Base-by-base conservation (phyloP, 2,113 vertebrate species). In the Felis chaus region DNA sequence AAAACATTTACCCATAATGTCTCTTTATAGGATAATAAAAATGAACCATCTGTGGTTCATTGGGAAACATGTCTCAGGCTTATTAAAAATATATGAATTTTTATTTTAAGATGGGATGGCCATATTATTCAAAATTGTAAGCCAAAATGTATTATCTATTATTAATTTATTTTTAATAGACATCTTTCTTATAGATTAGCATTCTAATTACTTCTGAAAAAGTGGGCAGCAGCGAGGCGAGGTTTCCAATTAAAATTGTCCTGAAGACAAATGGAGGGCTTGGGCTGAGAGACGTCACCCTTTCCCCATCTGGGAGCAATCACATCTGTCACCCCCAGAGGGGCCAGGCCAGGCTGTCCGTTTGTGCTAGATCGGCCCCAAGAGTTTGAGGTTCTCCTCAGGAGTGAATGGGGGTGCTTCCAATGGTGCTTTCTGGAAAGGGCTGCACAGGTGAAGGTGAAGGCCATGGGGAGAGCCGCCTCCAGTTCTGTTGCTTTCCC, bases 111-210 rank as follows among this genome's bases (percentile, higher is more conserved):
- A 94, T 3, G 23, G 36, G 87, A 90, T 93, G 84, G 61, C 55
- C 50, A 9, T 81, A 96, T 96, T 95, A 97, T 82, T 98, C 95
- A 97, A 97, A 95, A 97, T 83, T 96, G 84, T 95, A 95, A 97
- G 93, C 92, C 94, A 94, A 96, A 96, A 91, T 89, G 81, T 94
- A 93, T 76, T 66, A 89, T 93, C 91, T 88, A 96, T 96, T 96
- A 89, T 97, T 97, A 97, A 97, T 98, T 97, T 97, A 97, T 97
- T 94, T 97, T 97, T 97, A 94, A 98, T 94, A 85, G 97, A 96
- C 81, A 93, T 92, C 84, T 96, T 96, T 90, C 95, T 97, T 95
- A 97, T 81, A 96, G 95, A 96, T 96, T 95, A 95, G 87, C 95
- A 93, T 97, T 95, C 90, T 97, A 97, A 97, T 97, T 91, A 97